phyloP scores from a whole-genome alignment of 2,888 invertebrate species.

The Lycocerus yunnanus region DNA sequence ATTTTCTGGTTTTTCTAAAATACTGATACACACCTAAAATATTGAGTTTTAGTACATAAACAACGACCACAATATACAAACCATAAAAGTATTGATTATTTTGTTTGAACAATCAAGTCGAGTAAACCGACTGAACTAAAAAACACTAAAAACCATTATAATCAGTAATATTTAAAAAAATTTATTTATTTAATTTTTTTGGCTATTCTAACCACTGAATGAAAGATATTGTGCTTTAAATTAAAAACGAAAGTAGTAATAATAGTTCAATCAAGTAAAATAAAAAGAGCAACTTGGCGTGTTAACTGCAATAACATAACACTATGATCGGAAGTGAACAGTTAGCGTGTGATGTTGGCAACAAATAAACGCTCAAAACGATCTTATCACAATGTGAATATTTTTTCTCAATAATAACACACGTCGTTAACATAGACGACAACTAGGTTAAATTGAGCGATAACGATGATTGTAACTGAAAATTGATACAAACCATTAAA shows the following conservation, averaged over 20 bases:
- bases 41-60: no score
- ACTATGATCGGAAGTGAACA: conserved; percentile 38
- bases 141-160: no score
- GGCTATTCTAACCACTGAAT: no score
- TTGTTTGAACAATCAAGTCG: no score
- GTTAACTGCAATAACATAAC: conserved; percentile 33
- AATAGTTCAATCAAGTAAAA: conserved; percentile 14
- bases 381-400: conserved; percentile 25
- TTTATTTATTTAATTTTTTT: no score
- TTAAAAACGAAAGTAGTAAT: conserved; percentile 3
- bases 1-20: no score
- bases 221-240: conserved; percentile 5
- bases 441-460: background rate
- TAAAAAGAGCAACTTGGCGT: conserved; percentile 31
- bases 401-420: background rate
- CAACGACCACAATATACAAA: no score
- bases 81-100: no score
- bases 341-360: conserved; percentile 41
- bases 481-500: background rate
- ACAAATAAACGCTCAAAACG: conserved; percentile 34
- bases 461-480: no score
- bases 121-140: no score
- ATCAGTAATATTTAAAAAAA: no score
- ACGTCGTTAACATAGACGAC: background rate
- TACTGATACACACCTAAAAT: no score